Evolutionary conservation across 2,888 invertebrate species (phyloP), one percentile per base, ranked within the genome.

Genomic region (Heteromyza rotundicornis): DNA sequence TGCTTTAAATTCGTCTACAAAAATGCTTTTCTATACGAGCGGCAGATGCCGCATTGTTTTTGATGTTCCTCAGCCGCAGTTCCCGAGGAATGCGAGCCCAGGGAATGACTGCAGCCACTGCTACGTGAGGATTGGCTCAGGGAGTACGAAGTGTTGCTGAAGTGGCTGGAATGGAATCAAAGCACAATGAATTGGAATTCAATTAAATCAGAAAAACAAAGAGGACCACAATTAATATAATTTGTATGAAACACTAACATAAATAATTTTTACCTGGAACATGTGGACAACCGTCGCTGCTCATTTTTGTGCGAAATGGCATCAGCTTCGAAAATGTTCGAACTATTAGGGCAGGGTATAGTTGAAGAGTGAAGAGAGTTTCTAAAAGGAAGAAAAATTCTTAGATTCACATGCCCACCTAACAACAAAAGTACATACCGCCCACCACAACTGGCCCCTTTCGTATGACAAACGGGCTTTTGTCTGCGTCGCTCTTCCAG

Each of bases 381-480:
- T 14, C 7, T 50, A 10, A 19, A 50, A 50, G 3, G 14, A 50
- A 12, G 10, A 19, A 10, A 17, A n/a, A 17, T 19, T 3, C 14
- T 3, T n/a, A 10, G 10, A 7, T 22, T 14, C 36, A 58, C 58
- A 24, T 47, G 24, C 27, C 22, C 12, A 16, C 40, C 8, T 12
- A 7, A 40, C 40, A 40, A 7, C n/a, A 7, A 5, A 27, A 59
- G 12, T 22, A 16, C 24, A 12, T n/a, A 57, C 54, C 61, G 54
- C 16, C 53, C 55, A 17, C 57, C 40, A 24, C 52, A 61, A 5
- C 7, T 5, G 7, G 27, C 7, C 27, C 7, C 27, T 59, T 63
- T 72, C 0, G 75, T 63, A 67, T 82, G 82, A 23, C 82, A 82
- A 2, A 82, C 82, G 0, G 76, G 65, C 35, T 71, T 72, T 51